Evolutionary conservation across 1,140 invertebrate genomes (phyloP).

Genomic region (Branchinecta lynchi): DNA sequence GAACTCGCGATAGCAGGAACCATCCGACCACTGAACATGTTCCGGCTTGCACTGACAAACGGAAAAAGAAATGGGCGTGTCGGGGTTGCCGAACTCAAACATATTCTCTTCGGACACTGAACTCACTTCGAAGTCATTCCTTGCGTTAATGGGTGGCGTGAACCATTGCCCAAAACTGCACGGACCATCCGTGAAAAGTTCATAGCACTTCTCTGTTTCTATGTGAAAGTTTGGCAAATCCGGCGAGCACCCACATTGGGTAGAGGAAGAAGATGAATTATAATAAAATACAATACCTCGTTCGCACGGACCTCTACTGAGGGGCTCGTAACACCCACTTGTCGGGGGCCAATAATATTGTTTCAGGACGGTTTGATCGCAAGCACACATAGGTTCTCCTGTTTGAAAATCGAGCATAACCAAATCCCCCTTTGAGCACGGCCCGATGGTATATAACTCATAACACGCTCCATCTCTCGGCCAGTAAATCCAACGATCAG

Average conservation of each 20-base stretch:
- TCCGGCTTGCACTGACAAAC: conserved; percentile 50
- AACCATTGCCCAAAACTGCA: conserved; percentile 36
- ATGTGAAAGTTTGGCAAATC: conserved; percentile 53
- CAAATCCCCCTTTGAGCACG: conserved; percentile 53
- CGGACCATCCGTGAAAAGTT: conserved; percentile 32
- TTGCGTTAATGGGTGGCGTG: conserved; percentile 34
- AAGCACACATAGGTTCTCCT: conserved; percentile 20
- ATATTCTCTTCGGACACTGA: conserved; percentile 30
- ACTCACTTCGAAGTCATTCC: conserved; percentile 37
- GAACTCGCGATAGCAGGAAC: conserved; percentile 51
- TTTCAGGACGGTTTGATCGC: conserved; percentile 25
- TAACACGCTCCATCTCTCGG: conserved; percentile 54
- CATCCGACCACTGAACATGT: conserved; percentile 47
- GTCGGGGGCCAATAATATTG: conserved; percentile 35
- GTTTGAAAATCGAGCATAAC: conserved; percentile 27
- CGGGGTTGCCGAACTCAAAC: conserved; percentile 28
- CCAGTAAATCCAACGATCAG: conserved; percentile 34
- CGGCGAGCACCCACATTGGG: conserved; percentile 48
- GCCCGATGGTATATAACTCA: conserved; percentile 45
- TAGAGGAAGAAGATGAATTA: conserved; percentile 35
- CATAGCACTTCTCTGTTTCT: conserved; percentile 48
- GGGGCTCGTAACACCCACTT: conserved; percentile 55
- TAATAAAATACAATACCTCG: conserved; percentile 50
- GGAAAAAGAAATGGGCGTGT: conserved; percentile 7
- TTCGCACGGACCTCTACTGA: conserved; percentile 55